Conservation (phyloP, 2,797 vertebrate genomes). For the Anguilla megastoma region DNA sequence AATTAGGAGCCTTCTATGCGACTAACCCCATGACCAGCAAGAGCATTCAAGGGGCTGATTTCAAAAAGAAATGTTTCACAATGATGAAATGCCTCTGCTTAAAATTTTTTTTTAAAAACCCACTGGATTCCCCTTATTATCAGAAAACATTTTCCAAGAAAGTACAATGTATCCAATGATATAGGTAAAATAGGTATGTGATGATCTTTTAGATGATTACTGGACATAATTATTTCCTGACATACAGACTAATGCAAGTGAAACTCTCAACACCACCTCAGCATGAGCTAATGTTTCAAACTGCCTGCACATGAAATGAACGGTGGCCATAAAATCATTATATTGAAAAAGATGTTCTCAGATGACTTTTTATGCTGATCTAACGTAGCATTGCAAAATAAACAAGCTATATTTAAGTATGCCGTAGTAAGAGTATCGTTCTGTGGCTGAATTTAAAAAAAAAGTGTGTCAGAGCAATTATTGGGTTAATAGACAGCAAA, state of each 20-base stretch:
- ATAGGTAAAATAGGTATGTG: neutral
- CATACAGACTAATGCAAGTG: neutral
- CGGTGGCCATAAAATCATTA: slow-evolving; percentile 1
- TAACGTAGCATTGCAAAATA: slow-evolving; percentile 30
- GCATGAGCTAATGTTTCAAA: neutral
- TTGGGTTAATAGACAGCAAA: slow-evolving; percentile 29
- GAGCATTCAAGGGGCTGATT: neutral
- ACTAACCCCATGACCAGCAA: neutral
- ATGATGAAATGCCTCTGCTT: neutral
- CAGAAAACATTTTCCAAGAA: neutral
- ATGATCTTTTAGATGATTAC: neutral
- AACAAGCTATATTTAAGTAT: slow-evolving; percentile 9
- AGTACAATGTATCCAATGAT: neutral
- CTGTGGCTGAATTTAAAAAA: slow-evolving; percentile 12
- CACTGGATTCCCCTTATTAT: neutral
- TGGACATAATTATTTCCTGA: neutral
- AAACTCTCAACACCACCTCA: neutral
- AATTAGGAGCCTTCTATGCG: slow-evolving; percentile 45
- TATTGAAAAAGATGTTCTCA: slow-evolving; percentile 10
- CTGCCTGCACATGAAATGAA: neutral
- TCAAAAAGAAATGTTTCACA: neutral
- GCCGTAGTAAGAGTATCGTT: slow-evolving; percentile 13
- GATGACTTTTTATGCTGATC: neutral
- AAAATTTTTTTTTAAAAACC: neutral
- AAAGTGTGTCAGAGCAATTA: slow-evolving; percentile 39